Conservation (phyloP, 2,888 invertebrate species). For the Zaprionus lineosus region DNA sequence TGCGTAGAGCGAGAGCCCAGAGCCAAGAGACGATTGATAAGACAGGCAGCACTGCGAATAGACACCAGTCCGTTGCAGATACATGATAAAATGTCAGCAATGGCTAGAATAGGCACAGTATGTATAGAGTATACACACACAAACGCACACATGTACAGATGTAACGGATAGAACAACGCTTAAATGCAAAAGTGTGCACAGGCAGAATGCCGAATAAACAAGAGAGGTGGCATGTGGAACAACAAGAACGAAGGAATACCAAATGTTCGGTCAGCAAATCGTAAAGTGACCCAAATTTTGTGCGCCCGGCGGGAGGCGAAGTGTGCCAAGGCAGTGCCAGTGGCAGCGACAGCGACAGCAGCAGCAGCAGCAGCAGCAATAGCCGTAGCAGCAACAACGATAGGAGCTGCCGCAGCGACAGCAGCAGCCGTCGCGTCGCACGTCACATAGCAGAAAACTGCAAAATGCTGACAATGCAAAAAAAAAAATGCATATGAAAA, state of each 20-base stretch:
- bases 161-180: conserved; percentile 17
- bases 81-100: no score
- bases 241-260: conserved; percentile 54
- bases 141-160: not conserved
- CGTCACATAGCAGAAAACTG: conserved; percentile 40
- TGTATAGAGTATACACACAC: not conserved
- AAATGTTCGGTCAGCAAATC: conserved; percentile 73
- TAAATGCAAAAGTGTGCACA: conserved; percentile 54
- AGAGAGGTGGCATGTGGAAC: conserved; percentile 31
- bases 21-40: conserved; percentile 3
- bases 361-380: conserved; percentile 37
- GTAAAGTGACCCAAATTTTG: conserved; percentile 77
- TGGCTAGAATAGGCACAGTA: not conserved
- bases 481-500: conserved; percentile 70
- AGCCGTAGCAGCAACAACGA: conserved; percentile 37
- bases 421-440: conserved; percentile 19
- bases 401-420: conserved; percentile 29
- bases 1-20: conserved; percentile 46
- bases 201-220: conserved; percentile 60
- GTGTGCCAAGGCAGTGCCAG: conserved; percentile 71
- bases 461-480: conserved; percentile 76
- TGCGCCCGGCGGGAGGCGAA: conserved; percentile 58
- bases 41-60: not conserved
- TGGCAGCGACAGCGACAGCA: conserved; percentile 3
- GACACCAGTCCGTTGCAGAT: no score